Base-by-base conservation (phyloP, 2,888 invertebrate genomes). In the Dorcus hopei region DNA sequence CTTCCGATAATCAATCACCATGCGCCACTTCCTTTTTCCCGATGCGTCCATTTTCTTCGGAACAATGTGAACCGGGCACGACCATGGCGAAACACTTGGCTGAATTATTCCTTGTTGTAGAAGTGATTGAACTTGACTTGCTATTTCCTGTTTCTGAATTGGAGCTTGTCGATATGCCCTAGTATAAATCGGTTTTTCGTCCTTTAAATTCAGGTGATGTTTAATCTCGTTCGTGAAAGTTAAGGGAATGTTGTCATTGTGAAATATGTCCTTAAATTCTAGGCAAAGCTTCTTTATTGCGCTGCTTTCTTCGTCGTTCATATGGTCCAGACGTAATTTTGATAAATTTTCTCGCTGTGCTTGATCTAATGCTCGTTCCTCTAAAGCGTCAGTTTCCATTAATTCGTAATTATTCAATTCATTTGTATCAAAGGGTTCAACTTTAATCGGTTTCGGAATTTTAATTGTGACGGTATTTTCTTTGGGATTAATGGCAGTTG, bases 111-210 rank as follows among this genome's bases (percentile, higher is more conserved):
- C 43, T 39, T 65, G 54, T 7, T 67, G 49, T 26, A 65, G 41
- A 52, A 66, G 58, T 42, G 49, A 51, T 8, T 59, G 33, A 0
- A 65, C 55, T 58, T 65, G 65, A 23, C 6, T 56, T 19, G 61
- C 19, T 6, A 70, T 65, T 60, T 69, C 67, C 41, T 59, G 51
- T 54, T 61, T 64, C 51, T 70, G 68, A 3, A 66, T 51, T 14
- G 65, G 52, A 5, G 71, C 68, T 39, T 69, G 66, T 54, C 67
- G 49, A 57, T 68, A 61, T 38, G 66, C 54, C 58, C 66, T 68
- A 3, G 63, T 49, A 33, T 62, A 56, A 14, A 61, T 48, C 9
- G 65, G 63, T 39, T 54, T 62, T 54, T 66, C 62, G 16, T 59
- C 58, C 9, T 47, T 59, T 14, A 61, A 38, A n/a, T 51, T 51